phyloP scores from a whole-genome alignment of 2,113 vertebrate species.

The Poeciliopsis prolifica region DNA sequence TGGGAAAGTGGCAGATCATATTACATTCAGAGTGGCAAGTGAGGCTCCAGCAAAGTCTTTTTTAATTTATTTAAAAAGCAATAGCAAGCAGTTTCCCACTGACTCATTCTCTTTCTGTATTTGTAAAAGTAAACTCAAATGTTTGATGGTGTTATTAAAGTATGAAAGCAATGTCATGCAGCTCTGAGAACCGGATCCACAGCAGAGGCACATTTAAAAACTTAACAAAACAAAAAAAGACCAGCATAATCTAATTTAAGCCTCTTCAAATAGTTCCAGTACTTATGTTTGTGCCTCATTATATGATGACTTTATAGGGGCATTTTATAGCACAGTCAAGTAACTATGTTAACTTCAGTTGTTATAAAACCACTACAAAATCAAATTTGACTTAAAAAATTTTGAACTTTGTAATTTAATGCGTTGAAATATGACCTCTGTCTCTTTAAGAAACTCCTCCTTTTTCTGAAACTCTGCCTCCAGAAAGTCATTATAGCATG shows the following conservation, averaged over 20 bases:
- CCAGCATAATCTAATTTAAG: background rate
- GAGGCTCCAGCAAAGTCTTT: background rate
- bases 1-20: background rate
- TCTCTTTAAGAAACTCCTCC: no score
- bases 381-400: no score
- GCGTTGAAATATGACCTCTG: no score
- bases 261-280: background rate
- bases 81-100: background rate
- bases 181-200: background rate
- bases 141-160: background rate
- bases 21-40: constrained; percentile 6
- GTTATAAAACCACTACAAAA: no score
- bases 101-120: background rate
- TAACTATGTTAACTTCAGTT: no score
- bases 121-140: background rate
- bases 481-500: no score
- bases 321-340: no score
- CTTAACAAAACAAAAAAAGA: background rate
- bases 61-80: background rate
- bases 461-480: no score
- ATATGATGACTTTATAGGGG: no score
- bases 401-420: no score
- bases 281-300: no score
- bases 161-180: background rate
- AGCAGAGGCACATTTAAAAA: background rate